Conservation (phyloP, 2,113 vertebrate species). For the Trematocara zebra region DNA sequence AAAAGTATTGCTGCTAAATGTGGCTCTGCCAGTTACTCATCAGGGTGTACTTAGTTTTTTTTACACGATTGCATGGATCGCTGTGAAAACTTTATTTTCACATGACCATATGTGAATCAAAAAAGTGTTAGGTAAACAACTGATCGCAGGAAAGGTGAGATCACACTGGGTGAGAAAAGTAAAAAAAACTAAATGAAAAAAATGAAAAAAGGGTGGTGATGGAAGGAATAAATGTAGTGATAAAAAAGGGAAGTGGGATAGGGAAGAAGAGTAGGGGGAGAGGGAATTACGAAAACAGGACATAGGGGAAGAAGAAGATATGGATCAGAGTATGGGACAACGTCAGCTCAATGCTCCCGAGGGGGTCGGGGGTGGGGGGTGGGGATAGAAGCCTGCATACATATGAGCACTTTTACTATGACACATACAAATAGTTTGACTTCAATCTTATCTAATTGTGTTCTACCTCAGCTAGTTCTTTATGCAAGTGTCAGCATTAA, state of each 20-base stretch:
- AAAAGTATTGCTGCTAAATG: not conserved
- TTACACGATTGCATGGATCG: not conserved
- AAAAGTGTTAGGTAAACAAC: not conserved
- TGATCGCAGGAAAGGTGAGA: not conserved
- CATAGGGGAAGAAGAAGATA: constrained; percentile 53
- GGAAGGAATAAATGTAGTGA: constrained; percentile 29
- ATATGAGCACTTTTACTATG: constrained; percentile 62
- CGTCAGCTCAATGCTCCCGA: constrained; percentile 56
- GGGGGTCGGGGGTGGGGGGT: constrained; percentile 1
- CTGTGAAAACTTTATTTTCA: not conserved
- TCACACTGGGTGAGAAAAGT: not conserved
- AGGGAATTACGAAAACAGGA: constrained; percentile 36
- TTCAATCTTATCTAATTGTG: constrained; percentile 63
- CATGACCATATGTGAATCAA: not conserved
- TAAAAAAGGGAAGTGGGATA: constrained; percentile 6
- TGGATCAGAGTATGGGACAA: constrained; percentile 65
- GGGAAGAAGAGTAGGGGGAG: not conserved
- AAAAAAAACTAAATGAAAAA: not conserved
- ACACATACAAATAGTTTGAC: constrained; percentile 61
- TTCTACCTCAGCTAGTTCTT: constrained; percentile 38
- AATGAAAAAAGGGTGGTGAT: not conserved
- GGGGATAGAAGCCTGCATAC: constrained; percentile 59
- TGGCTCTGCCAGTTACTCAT: not conserved
- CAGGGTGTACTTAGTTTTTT: not conserved
- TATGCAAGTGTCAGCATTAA: constrained; percentile 13